Evolutionary conservation across 2,888 invertebrate genomes (phyloP), one percentile per base, ranked within the genome.

Genomic region (Parapristionchus giblindavisi): DNA sequence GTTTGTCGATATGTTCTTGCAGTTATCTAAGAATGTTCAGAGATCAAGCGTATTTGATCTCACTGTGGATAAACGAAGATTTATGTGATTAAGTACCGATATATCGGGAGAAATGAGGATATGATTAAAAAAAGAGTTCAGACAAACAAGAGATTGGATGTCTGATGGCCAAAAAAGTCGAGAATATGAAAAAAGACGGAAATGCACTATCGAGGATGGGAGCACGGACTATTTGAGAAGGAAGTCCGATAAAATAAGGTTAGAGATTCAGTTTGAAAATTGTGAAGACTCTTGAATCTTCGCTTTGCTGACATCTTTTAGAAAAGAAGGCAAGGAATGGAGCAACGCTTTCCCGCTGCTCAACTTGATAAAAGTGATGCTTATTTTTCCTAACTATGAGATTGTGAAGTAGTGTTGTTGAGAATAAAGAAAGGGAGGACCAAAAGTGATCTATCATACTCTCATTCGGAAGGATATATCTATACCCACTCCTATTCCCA

Each of bases 371-470:
- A 32, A 27, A 56, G 17, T 56, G 36, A 60, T 60, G 60, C 34
- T 21, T 6, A 36, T 43, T 43, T 17, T 14, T 43, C 43, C 11
- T 43, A 8, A 17, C 8, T 43, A 14, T 17, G 43, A n/a, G 63
- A 65, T 38, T 38, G 27, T 61, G 63, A 29, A 65, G 63, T 43
- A 40, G 29, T 29, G 63, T 29, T 14, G 21, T 27, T 17, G 43
- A 43, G 11, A 38, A 21, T 14, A 29, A 14, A 60, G 34, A 43
- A 43, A 43, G 2, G 58, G 21, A 21, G 36, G 36, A 60, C 29
- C 11, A 34, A 24, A n/a, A 60, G 63, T 65, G 63, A 65, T 65
- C 43, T 65, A 65, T 65, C 63, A 65, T 65, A 43, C 29, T 65
- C 61, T 61, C 27, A 27, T 61, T 43, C 63, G 5, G 6, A 27